phyloP scores from a whole-genome alignment of 2,888 invertebrate genomes.

The Timandra comae region DNA sequence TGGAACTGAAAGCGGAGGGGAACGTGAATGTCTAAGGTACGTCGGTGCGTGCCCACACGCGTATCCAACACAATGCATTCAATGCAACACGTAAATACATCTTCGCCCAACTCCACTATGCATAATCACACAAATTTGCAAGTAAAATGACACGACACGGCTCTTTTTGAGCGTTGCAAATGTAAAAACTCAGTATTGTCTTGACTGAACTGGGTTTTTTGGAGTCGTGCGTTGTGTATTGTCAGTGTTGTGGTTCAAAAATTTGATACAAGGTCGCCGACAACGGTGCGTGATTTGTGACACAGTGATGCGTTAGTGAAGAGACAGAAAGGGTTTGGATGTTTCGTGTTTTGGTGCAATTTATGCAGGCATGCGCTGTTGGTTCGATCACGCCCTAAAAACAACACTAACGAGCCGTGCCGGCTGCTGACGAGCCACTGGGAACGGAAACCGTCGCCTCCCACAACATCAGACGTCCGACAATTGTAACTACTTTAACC shows the following conservation, averaged over 20 bases:
- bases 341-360: slow-evolving; percentile 53
- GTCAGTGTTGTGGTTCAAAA: slow-evolving; percentile 37
- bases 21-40: slow-evolving; percentile 29
- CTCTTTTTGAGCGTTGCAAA: slow-evolving; percentile 63
- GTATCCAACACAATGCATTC: slow-evolving; percentile 53
- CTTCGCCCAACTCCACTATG: slow-evolving; percentile 57
- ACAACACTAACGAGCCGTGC: slow-evolving; percentile 59
- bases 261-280: slow-evolving; percentile 51
- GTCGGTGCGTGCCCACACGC: slow-evolving; percentile 56
- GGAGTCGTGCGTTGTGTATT: slow-evolving; percentile 10
- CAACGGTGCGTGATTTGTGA: slow-evolving; percentile 24
- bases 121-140: slow-evolving; percentile 70
- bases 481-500: slow-evolving; percentile 31
- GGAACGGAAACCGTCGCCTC: slow-evolving; percentile 57
- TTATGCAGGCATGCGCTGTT: slow-evolving; percentile 68
- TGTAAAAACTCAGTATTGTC: slow-evolving; percentile 57
- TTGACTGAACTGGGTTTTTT: slow-evolving; percentile 35
- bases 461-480: slow-evolving; percentile 33
- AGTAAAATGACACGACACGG: slow-evolving; percentile 61
- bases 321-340: slow-evolving; percentile 32
- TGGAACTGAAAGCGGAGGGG: slow-evolving; percentile 42
- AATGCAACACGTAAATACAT: slow-evolving; percentile 64
- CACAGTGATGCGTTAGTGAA: slow-evolving; percentile 22
- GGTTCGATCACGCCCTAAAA: slow-evolving; percentile 70
- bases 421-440: slow-evolving; percentile 39